A percentile compares a stretch with the other conserved stretches of the same genome.
These are phyloP conservation scores for Anguilla japonica DNA, from an alignment of 2,113 vertebrate genomes.

Conservation along the genomic window DNA sequence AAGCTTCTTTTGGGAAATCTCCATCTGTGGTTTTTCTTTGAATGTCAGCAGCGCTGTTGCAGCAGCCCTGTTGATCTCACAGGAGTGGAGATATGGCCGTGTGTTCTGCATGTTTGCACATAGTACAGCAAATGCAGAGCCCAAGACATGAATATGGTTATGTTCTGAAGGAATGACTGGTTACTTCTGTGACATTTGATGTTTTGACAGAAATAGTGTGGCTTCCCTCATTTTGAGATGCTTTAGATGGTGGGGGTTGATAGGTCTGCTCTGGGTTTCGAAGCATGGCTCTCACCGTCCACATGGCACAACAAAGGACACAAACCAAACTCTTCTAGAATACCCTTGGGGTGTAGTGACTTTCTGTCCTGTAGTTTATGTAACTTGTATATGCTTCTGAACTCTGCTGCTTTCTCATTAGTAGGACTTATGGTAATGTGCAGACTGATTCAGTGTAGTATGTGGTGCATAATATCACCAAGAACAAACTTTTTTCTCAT, in stretches of 20 bases:
- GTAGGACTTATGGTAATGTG: not conserved
- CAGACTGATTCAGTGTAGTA: too few relatives aligned
- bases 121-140: not conserved
- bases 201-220: not conserved
- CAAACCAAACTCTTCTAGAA: too few relatives aligned
- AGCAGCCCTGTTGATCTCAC: not conserved
- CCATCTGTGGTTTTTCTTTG: too few relatives aligned
- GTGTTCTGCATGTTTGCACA: not conserved
- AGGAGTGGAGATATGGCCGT: not conserved
- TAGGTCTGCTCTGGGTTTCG: not conserved
- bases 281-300: too few relatives aligned
- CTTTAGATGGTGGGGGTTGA: not conserved
- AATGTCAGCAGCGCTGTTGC: too few relatives aligned
- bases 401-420: not conserved
- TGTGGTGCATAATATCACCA: too few relatives aligned
- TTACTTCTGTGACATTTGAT: not conserved
- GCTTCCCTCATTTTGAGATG: not conserved
- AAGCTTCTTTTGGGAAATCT: too few relatives aligned
- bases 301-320: too few relatives aligned
- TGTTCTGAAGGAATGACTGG: not conserved
- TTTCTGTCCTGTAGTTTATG: not conserved
- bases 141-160: not conserved
- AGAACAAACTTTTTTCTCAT: not conserved
- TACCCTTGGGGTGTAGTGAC: too few relatives aligned
- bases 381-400: too few relatives aligned